These are phyloP conservation scores for Dendrocopos noguchii DNA, from an alignment of 2,113 vertebrate genomes.

Conservation along the genomic window DNA sequence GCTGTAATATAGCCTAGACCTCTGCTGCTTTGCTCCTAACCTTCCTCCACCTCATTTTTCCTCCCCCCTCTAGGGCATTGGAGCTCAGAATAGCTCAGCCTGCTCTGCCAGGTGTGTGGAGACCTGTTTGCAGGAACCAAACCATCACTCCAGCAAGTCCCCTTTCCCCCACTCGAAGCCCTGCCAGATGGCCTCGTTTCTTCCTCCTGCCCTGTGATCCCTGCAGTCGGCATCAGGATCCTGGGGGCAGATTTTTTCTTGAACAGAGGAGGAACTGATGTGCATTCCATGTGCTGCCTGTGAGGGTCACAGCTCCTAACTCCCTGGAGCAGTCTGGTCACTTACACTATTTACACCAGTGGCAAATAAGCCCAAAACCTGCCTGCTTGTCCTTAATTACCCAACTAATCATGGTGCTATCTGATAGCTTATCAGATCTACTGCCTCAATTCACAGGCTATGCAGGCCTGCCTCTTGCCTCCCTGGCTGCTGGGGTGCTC, in stretches of 20 bases:
- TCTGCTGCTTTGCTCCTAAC: not conserved
- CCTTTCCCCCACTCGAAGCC: not conserved
- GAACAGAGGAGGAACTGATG: fast-evolving
- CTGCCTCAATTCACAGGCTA: fast-evolving
- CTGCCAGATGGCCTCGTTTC: not conserved
- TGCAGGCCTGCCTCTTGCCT: not conserved
- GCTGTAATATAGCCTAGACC: not conserved
- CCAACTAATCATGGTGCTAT: not conserved
- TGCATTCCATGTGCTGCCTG: not conserved
- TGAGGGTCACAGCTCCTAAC: fast-evolving
- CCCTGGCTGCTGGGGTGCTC: not conserved
- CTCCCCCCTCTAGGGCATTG: not conserved
- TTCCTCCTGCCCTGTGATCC: not conserved
- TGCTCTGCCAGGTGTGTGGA: not conserved
- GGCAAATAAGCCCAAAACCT: not conserved
- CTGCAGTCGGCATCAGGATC: not conserved
- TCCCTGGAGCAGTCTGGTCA: not conserved
- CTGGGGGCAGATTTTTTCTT: not conserved
- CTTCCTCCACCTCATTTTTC: not conserved
- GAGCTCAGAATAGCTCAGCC: not conserved
- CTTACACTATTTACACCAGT: not conserved
- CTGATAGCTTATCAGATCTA: not conserved
- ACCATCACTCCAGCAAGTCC: fast-evolving
- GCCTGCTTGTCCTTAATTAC: not conserved
- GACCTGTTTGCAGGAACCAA: not conserved